Evolutionary conservation across 2,888 invertebrate genomes (phyloP), one percentile per base, ranked within the genome.

Genomic region (Antheraea yamamai): DNA sequence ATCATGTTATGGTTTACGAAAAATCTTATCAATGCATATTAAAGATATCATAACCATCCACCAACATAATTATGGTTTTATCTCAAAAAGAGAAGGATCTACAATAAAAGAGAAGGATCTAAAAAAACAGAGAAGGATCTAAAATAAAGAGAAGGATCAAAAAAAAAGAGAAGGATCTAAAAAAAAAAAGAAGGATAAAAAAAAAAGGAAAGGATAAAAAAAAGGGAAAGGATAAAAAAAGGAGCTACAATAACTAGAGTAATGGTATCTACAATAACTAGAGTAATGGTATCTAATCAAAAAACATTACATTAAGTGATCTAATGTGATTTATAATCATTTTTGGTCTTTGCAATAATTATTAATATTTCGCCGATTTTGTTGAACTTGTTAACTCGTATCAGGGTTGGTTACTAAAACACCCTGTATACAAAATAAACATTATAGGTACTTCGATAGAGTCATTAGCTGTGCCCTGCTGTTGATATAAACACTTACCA

Each of bases 401-500:
- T 30, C 16, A 66, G 64, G 30, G 16, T 16, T 18, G 30, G 16
- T 16, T 18, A 64, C 64, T 16, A 8, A 39, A 39, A 39, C 70
- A 39, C 18, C 20, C 70, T 70, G 39, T 70, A 18, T n/a, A 70
- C 70, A 70, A 39, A 39, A n/a, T n/a, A 70, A 39, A 39, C 14
- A 35, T 47, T 47, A 47, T 47, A 6, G 6, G 68, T 68, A 76
- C 75, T 12, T 80, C 77, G 82, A 85, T 85, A 82, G 78, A 88
- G 81, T 83, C 84, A 83, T 84, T 84, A 85, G 79, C 79, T 70
- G 12, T 18, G 76, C 75, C 78, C 73, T 71, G 51, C 47, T 82
- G 81, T 85, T 83, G 80, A 80, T 80, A 77, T 77, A 81, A 80
- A 77, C 78, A 79, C 78, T 83, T 85, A 81, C 76, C 77, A 74